Evolutionary conservation across 2,113 vertebrate genomes (phyloP).

Genomic region (Haliaeetus leucogaster): DNA sequence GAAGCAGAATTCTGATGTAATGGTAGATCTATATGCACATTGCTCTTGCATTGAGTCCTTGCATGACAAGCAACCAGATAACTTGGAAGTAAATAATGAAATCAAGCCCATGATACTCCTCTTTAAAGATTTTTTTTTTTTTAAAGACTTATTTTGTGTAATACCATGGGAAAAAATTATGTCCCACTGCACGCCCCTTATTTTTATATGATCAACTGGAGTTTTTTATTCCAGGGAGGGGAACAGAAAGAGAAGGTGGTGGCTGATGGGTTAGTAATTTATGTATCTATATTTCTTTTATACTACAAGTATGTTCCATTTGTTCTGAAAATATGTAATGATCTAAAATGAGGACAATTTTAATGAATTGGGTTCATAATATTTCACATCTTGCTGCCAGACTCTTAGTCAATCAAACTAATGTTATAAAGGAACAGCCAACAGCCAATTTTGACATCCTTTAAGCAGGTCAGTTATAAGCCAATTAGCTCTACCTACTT

Average conservation of each 20-base stretch:
- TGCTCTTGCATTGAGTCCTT: background rate
- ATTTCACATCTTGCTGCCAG: conserved; percentile 39
- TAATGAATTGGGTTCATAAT: conserved; percentile 43
- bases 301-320: background rate
- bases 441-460: conserved; percentile 60
- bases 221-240: background rate
- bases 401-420: conserved; percentile 51
- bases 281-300: conserved; percentile 11
- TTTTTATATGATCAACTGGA: background rate
- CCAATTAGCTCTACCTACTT: conserved; percentile 58
- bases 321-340: conserved; percentile 47
- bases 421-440: conserved; percentile 54
- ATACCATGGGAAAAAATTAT: background rate
- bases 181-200: background rate
- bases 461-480: conserved; percentile 63
- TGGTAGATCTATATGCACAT: background rate
- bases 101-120: background rate
- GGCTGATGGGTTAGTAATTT: background rate
- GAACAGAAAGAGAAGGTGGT: background rate
- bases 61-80: background rate
- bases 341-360: conserved; percentile 49
- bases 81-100: background rate
- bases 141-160: background rate
- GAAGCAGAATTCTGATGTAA: background rate
- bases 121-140: background rate